Conservation (phyloP, 2,888 invertebrate species). For the Pyrgus malvae region DNA sequence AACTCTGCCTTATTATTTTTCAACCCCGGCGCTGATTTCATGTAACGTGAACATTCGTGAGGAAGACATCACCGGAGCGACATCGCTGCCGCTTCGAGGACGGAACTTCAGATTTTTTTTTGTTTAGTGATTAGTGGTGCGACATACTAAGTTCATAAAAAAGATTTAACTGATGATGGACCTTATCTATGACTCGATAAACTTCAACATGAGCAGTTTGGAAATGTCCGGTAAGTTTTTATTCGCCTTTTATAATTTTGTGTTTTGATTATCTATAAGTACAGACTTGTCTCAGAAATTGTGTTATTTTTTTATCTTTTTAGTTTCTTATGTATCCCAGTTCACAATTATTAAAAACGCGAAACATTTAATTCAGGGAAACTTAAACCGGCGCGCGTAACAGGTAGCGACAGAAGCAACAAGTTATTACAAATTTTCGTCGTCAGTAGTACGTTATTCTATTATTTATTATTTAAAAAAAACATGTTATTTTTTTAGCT, state of each 20-base stretch:
- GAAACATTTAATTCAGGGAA: too few relatives aligned
- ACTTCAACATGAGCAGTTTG: slow-evolving; percentile 2
- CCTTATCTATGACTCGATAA: slow-evolving; percentile 19
- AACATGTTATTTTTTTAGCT: too few relatives aligned
- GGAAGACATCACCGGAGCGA: slow-evolving; percentile 42
- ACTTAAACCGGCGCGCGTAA: too few relatives aligned
- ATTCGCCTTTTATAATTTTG: not conserved
- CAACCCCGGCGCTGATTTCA: slow-evolving; percentile 54
- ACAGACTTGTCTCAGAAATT: too few relatives aligned
- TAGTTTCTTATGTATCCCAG: too few relatives aligned
- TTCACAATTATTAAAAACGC: too few relatives aligned
- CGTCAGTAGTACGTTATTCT: too few relatives aligned
- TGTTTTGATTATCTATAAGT: too few relatives aligned
- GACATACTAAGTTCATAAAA: not conserved
- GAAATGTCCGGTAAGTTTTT: slow-evolving; percentile 18
- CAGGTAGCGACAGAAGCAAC: too few relatives aligned
- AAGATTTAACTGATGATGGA: slow-evolving; percentile 16
- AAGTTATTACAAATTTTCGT: too few relatives aligned
- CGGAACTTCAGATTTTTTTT: slow-evolving; percentile 1
- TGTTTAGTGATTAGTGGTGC: slow-evolving; percentile 7
- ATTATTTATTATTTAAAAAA: too few relatives aligned
- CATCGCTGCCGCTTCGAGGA: slow-evolving; percentile 32
- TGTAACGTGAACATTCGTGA: slow-evolving; percentile 54
- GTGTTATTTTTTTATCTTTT: too few relatives aligned
- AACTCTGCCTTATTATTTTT: slow-evolving; percentile 48